A percentile compares a stretch with the other conserved stretches of the same genome.
Conservation (phyloP, 2,113 vertebrate genomes). For the Gymnocephalus cernua region DNA sequence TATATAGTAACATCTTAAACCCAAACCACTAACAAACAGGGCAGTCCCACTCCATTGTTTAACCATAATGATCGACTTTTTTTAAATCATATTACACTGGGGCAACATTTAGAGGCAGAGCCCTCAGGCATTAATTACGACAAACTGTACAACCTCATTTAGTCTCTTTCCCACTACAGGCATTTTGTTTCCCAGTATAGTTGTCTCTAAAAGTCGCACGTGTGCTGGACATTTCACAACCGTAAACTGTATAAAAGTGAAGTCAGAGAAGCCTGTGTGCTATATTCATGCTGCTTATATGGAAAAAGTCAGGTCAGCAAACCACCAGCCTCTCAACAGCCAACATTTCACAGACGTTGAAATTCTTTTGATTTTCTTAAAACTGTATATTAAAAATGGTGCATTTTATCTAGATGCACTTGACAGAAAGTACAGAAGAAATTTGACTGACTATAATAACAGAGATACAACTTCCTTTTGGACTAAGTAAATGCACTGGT, state of each 20-base stretch:
- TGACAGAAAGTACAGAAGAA: background rate
- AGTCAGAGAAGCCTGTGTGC: slow-evolving; percentile 5
- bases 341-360: slow-evolving; percentile 27
- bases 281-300: slow-evolving; percentile 33
- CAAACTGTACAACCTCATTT: slow-evolving; percentile 21
- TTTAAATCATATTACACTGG: slow-evolving; percentile 15
- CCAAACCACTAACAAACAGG: slow-evolving; percentile 30
- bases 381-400: background rate
- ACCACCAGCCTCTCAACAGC: slow-evolving; percentile 57
- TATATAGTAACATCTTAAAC: background rate
- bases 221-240: slow-evolving; percentile 21
- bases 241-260: slow-evolving; percentile 8
- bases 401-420: fast-evolving
- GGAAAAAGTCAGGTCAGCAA: slow-evolving; percentile 73
- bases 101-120: slow-evolving; percentile 36
- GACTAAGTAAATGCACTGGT: background rate
- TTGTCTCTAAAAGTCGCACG: slow-evolving; percentile 36
- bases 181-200: slow-evolving; percentile 6
- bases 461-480: background rate
- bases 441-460: background rate
- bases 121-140: slow-evolving; percentile 31
- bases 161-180: background rate
- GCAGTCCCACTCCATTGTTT: slow-evolving; percentile 39
- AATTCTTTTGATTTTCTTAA: background rate
- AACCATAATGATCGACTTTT: slow-evolving; percentile 22